Conservation (phyloP, 2,113 vertebrate genomes). For the Chinchilla lanigera region DNA sequence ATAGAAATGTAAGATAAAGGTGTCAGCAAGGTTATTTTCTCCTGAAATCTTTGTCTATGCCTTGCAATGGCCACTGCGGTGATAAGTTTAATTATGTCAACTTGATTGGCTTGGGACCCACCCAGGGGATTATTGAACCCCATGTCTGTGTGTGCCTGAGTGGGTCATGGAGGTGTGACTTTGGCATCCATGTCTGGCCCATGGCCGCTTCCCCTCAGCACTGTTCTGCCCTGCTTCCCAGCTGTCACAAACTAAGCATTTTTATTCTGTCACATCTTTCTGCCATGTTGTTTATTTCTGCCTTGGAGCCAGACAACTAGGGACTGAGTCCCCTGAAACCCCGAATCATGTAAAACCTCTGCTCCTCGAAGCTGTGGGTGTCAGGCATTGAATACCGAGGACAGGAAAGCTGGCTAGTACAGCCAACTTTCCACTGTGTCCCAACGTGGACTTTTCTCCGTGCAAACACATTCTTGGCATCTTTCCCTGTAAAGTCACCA, state of each 20-base stretch:
- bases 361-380: neutral
- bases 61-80: neutral
- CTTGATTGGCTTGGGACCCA: neutral
- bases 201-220: neutral
- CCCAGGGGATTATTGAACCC: neutral
- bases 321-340: neutral
- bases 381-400: neutral
- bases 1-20: neutral
- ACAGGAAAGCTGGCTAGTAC: no score
- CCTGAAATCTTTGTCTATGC: neutral
- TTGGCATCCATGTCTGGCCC: neutral
- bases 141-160: neutral
- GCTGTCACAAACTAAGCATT: neutral
- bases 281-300: neutral
- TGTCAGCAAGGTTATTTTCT: neutral
- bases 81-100: neutral
- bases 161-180: neutral
- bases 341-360: neutral
- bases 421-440: neutral
- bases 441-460: neutral
- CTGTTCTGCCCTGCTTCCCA: neutral
- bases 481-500: neutral
- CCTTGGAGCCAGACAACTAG: neutral
- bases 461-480: rapidly evolving
- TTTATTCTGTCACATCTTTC: neutral